These are phyloP conservation scores for Neoarius graeffei DNA, from an alignment of 2,113 vertebrate genomes.

Conservation along the genomic window DNA sequence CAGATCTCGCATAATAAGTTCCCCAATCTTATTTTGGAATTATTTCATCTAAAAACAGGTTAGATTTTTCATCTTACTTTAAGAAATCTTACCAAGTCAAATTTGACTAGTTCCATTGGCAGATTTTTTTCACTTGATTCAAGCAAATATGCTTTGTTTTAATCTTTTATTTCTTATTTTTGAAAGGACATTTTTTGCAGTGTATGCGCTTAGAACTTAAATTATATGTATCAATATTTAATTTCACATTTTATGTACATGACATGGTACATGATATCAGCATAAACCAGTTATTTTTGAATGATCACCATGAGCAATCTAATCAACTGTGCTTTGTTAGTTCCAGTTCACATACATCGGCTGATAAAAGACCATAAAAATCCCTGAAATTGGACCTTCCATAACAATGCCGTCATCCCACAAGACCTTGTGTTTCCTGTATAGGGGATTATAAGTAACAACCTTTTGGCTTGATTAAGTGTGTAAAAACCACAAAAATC, in stretches of 20 bases:
- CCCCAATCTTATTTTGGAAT: too few relatives aligned
- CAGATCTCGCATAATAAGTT: too few relatives aligned
- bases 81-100: too few relatives aligned
- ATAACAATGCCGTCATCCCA: slow-evolving; percentile 31
- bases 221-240: not conserved
- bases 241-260: not conserved
- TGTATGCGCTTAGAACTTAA: not conserved
- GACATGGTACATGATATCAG: not conserved
- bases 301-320: slow-evolving; percentile 10
- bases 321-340: slow-evolving; percentile 1
- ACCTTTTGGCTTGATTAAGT: slow-evolving; percentile 32
- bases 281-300: not conserved
- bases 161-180: too few relatives aligned
- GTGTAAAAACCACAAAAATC: slow-evolving; percentile 8
- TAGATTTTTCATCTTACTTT: too few relatives aligned
- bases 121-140: too few relatives aligned
- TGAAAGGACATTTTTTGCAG: too few relatives aligned
- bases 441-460: slow-evolving; percentile 11
- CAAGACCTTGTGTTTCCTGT: slow-evolving; percentile 19
- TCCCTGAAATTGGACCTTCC: slow-evolving; percentile 21
- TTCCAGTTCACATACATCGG: slow-evolving; percentile 10
- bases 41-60: too few relatives aligned
- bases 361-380: slow-evolving; percentile 20
- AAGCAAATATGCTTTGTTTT: too few relatives aligned
- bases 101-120: too few relatives aligned